Evolutionary conservation across 2,888 invertebrate species (phyloP), one percentile per base, ranked within the genome.

Genomic region (Steinernema scapterisci): DNA sequence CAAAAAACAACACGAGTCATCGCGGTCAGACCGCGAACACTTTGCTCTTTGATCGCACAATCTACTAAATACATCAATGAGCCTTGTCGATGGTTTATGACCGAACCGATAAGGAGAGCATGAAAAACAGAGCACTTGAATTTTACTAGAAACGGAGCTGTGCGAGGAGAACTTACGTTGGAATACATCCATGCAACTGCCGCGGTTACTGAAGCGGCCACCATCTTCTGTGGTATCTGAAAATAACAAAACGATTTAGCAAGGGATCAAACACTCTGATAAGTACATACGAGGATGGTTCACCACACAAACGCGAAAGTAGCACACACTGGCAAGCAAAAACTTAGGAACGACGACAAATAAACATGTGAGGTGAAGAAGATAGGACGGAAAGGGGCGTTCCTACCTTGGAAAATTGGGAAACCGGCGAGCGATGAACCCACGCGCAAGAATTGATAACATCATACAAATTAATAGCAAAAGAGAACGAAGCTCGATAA

Each of bases 1-100:
- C 38, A 48, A 48, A 48, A 63, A 63, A 63, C 63, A 63, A 63
- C 16, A 25, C 27, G 38, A 21, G 16, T 7, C 23, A 27, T 6
- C 63, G 63, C 54, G 11, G 54, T 23, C 54, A 63, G 63, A 63
- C 9, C 63, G 31, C 31, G 9, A n/a, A 63, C 38, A 63, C 63
- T 63, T 63, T 63, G 63, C 63, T 63, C 63, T 63, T 63, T 63
- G 27, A 48, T 48, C 48, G 13, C 13, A 48, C 48, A 48, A 48
- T 19, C 16, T 38, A 38, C 48, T 7, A 48, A 5, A 3, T 19
- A 48, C 19, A 48, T 7, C 16, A 13, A 16, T 3, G 48, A 48
- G 38, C 48, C 2, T 13, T 21, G 54, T 19, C 21, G 13, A 54
- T 23, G 31, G 25, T 13, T 63, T 16, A 31, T 63, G 63, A 31